phyloP scores from a whole-genome alignment of 2,888 invertebrate species.

The Eulithis testata region DNA sequence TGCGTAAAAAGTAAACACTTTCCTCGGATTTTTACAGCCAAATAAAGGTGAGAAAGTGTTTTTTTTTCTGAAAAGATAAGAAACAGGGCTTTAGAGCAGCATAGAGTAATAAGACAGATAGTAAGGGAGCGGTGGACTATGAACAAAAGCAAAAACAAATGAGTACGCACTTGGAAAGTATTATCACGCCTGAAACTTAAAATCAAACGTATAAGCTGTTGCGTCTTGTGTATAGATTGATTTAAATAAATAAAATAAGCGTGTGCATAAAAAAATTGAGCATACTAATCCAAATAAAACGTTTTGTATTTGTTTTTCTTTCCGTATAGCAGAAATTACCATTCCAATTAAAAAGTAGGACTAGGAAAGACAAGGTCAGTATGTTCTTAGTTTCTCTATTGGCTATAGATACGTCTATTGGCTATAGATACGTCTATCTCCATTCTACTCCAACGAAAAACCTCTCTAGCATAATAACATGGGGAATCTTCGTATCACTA shows the following conservation, averaged over 20 bases:
- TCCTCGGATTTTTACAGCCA: conserved; percentile 40
- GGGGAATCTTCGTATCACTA: conserved; percentile 37
- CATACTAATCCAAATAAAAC: too few relatives aligned
- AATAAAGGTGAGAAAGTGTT: conserved; percentile 43
- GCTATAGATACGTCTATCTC: neutral
- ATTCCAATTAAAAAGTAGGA: too few relatives aligned
- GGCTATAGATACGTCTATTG: too few relatives aligned
- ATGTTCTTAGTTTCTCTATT: too few relatives aligned
- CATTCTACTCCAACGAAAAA: conserved; percentile 15
- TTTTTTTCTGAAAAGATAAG: conserved; percentile 40
- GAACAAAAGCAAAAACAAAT: neutral
- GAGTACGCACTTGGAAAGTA: neutral
- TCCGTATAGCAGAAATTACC: too few relatives aligned
- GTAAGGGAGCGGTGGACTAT: conserved; percentile 7
- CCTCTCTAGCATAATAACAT: conserved; percentile 28
- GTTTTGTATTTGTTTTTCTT: too few relatives aligned
- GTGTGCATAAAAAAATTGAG: too few relatives aligned
- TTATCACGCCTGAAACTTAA: neutral
- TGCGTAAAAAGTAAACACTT: conserved; percentile 34
- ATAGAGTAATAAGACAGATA: conserved; percentile 26
- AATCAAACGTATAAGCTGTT: too few relatives aligned
- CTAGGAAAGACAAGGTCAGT: too few relatives aligned
- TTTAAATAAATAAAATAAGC: too few relatives aligned
- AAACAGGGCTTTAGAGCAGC: conserved; percentile 31
- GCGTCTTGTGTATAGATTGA: too few relatives aligned